Evolutionary conservation across 1,140 invertebrate species (phyloP).

Genomic region (Microplitis demolitor): DNA sequence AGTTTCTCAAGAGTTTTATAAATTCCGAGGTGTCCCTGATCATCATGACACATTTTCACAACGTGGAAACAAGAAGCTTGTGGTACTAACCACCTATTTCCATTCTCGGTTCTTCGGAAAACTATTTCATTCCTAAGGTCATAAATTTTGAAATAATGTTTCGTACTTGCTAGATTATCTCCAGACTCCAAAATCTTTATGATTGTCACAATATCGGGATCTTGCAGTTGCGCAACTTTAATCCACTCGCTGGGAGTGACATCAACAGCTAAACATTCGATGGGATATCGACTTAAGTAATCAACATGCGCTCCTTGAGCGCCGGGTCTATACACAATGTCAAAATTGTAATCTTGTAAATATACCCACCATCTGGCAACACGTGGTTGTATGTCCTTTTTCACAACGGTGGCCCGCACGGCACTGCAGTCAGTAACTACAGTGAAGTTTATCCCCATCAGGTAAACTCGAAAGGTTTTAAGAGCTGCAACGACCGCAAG

Average conservation of each 20-base stretch:
- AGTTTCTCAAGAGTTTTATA: slow-evolving; percentile 39
- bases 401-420: slow-evolving; percentile 46
- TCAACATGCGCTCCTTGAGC: slow-evolving; percentile 45
- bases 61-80: slow-evolving; percentile 38
- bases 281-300: slow-evolving; percentile 43
- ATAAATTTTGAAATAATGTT: slow-evolving; percentile 26
- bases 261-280: slow-evolving; percentile 19
- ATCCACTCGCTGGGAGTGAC: slow-evolving; percentile 25
- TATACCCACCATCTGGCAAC: slow-evolving; percentile 10
- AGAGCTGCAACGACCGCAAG: slow-evolving; percentile 42
- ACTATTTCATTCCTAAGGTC: slow-evolving; percentile 27
- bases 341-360: too few species aligned
- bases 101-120: slow-evolving; percentile 31
- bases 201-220: slow-evolving; percentile 20
- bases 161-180: background rate
- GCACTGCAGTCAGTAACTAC: slow-evolving; percentile 50
- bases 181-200: slow-evolving; percentile 16
- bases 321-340: slow-evolving; percentile 25
- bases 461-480: slow-evolving; percentile 45
- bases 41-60: slow-evolving; percentile 42
- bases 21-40: slow-evolving; percentile 36
- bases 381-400: slow-evolving; percentile 43
- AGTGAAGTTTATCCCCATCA: slow-evolving; percentile 46
- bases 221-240: slow-evolving; percentile 18
- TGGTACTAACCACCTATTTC: slow-evolving; percentile 40